A percentile compares a stretch with the other conserved stretches of the same genome.
These are phyloP conservation scores for Apocrypta bakeri DNA, from an alignment of 1,140 invertebrate genomes.

Conservation along the genomic window DNA sequence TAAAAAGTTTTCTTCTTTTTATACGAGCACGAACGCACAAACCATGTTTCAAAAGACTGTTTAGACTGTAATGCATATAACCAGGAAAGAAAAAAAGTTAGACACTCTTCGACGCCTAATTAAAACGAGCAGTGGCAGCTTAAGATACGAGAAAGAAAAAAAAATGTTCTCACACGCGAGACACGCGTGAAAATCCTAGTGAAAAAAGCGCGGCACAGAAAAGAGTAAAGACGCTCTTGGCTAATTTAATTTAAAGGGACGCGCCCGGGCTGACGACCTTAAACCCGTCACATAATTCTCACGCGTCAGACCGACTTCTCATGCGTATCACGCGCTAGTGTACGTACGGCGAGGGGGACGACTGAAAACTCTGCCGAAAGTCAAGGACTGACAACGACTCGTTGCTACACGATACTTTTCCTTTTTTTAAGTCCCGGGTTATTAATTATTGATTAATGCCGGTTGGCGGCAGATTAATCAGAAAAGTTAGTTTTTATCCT, in stretches of 20 bases:
- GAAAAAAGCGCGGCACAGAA: slow-evolving; percentile 4
- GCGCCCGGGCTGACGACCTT: slow-evolving; percentile 27
- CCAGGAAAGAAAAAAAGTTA: neutral
- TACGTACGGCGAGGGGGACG: neutral
- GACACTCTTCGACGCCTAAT: neutral
- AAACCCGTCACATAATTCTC: slow-evolving; percentile 49
- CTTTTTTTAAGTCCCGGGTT: neutral
- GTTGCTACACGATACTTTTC: neutral
- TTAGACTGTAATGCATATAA: neutral
- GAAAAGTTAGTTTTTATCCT: neutral
- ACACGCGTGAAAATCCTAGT: neutral
- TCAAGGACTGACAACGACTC: slow-evolving; percentile 15
- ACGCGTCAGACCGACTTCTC: slow-evolving; percentile 42
- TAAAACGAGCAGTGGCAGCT: neutral
- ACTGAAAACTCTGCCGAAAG: slow-evolving; percentile 38
- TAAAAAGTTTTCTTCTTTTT: neutral
- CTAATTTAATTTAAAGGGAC: slow-evolving; percentile 47
- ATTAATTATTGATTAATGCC: no score
- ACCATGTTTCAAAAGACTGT: no score
- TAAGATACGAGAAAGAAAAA: neutral
- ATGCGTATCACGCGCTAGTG: slow-evolving; percentile 39
- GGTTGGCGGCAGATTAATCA: neutral
- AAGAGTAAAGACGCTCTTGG: neutral
- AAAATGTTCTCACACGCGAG: neutral
- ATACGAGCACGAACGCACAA: no score